Evolutionary conservation across 2,113 vertebrate species (phyloP).

Genomic region (Gopherus evgoodei): DNA sequence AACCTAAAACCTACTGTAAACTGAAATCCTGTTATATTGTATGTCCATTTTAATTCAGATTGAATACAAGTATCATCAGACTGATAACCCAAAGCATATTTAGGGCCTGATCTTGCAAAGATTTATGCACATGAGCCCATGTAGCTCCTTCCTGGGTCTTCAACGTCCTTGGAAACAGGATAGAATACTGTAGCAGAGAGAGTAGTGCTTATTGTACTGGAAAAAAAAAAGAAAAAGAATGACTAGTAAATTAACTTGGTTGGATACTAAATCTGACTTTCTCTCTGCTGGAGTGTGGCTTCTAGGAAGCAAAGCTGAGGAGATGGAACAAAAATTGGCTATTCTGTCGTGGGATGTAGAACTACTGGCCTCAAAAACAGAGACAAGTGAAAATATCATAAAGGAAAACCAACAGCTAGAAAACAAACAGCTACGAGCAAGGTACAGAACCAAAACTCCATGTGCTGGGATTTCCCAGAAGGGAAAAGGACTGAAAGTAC

Average conservation of each 20-base stretch:
- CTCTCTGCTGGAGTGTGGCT: not conserved
- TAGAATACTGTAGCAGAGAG: conserved; percentile 2
- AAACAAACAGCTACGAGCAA: not conserved
- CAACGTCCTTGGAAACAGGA: not conserved
- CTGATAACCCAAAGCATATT: not conserved
- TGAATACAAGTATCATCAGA: not conserved
- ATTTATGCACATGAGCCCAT: not conserved
- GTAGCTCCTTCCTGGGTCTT: not conserved
- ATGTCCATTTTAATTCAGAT: not conserved
- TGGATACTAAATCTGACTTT: not conserved
- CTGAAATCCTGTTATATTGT: conserved; percentile 16
- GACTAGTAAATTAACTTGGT: not conserved
- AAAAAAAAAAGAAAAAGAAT: not conserved
- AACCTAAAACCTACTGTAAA: not conserved
- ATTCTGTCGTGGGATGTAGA: not conserved
- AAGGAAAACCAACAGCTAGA: not conserved
- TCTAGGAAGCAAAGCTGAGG: not conserved
- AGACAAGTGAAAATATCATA: not conserved
- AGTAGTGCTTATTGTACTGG: not conserved
- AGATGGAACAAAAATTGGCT: not conserved
- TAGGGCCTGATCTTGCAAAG: not conserved
- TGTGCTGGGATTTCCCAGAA: not conserved
- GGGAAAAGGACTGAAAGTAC: not conserved
- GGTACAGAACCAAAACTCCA: not conserved
- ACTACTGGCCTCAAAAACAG: not conserved